These are phyloP conservation scores for Aquatica leii DNA, from an alignment of 2,888 invertebrate species.

Conservation along the genomic window DNA sequence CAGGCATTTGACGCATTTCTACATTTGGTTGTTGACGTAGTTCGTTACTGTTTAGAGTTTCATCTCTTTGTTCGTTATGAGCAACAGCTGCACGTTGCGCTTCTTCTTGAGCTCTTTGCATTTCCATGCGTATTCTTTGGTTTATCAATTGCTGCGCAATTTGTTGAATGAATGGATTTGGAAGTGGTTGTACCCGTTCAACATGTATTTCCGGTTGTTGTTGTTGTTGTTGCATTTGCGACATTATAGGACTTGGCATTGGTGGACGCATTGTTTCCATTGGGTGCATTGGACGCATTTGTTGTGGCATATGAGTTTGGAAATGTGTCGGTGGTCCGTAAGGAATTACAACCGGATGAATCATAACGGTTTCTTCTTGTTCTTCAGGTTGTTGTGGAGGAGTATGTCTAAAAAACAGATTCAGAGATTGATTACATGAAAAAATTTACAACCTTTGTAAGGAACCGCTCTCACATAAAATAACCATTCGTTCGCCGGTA, in stretches of 20 bases:
- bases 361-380: constrained; percentile 59
- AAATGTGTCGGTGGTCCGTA: constrained; percentile 54
- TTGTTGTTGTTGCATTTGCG: constrained; percentile 20
- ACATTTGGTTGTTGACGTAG: constrained; percentile 20
- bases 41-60: constrained; percentile 48
- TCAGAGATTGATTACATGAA: not conserved
- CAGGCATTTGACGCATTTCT: constrained; percentile 31
- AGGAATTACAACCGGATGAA: constrained; percentile 60
- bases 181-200: constrained; percentile 48
- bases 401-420: constrained; percentile 21
- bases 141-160: constrained; percentile 60
- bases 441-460: constrained; percentile 63
- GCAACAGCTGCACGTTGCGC: constrained; percentile 37
- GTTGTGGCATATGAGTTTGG: constrained; percentile 58
- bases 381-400: constrained; percentile 45
- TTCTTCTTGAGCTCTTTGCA: constrained; percentile 53
- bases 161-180: constrained; percentile 59
- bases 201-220: constrained; percentile 51
- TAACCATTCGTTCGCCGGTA: constrained; percentile 86
- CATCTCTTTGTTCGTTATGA: constrained; percentile 37
- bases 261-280: constrained; percentile 65
- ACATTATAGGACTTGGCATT: constrained; percentile 53
- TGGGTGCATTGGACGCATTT: constrained; percentile 62
- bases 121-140: constrained; percentile 57
- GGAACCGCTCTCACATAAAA: constrained; percentile 86